phyloP scores from a whole-genome alignment of 1,140 invertebrate species.

The Lordiphosa collinella region DNA sequence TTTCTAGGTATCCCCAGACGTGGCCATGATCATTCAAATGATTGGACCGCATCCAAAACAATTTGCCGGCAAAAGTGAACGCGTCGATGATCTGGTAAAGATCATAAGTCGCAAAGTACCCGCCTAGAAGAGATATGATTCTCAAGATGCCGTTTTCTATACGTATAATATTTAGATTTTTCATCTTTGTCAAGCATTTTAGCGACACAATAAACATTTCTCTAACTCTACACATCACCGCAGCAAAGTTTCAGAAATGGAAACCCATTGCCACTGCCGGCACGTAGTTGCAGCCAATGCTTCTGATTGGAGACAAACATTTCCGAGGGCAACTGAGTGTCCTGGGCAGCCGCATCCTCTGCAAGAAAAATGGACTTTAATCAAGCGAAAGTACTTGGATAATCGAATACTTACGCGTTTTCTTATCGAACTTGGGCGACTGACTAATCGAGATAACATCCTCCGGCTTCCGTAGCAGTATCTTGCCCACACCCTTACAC shows the following conservation, averaged over 20 bases:
- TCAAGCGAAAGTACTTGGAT: not conserved
- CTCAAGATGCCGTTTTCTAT: slow-evolving; percentile 19
- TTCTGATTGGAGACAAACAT: slow-evolving; percentile 95
- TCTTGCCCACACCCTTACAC: slow-evolving; percentile 89
- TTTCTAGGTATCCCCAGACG: slow-evolving; percentile 83
- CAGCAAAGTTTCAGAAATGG: slow-evolving; percentile 69
- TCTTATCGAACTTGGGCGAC: slow-evolving; percentile 70
- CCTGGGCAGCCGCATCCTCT: slow-evolving; percentile 66
- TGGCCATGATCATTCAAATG: slow-evolving; percentile 93
- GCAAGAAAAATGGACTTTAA: not conserved
- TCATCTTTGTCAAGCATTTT: slow-evolving; percentile 73
- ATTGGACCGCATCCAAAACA: slow-evolving; percentile 92
- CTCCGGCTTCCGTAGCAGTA: slow-evolving; percentile 87
- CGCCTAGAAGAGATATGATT: slow-evolving; percentile 47
- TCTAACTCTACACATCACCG: slow-evolving; percentile 75
- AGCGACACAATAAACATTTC: slow-evolving; percentile 68
- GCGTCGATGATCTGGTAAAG: slow-evolving; percentile 90
- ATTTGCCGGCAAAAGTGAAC: slow-evolving; percentile 89
- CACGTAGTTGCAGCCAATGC: slow-evolving; percentile 89
- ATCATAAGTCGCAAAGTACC: slow-evolving; percentile 84
- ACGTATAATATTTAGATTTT: slow-evolving; percentile 56
- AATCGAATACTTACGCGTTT: slow-evolving; percentile 37
- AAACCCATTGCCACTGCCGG: slow-evolving; percentile 71
- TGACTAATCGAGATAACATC: slow-evolving; percentile 81
- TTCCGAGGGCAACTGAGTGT: slow-evolving; percentile 87